phyloP scores from a whole-genome alignment of 1,140 invertebrate species.

The Aradophagus sp. region DNA sequence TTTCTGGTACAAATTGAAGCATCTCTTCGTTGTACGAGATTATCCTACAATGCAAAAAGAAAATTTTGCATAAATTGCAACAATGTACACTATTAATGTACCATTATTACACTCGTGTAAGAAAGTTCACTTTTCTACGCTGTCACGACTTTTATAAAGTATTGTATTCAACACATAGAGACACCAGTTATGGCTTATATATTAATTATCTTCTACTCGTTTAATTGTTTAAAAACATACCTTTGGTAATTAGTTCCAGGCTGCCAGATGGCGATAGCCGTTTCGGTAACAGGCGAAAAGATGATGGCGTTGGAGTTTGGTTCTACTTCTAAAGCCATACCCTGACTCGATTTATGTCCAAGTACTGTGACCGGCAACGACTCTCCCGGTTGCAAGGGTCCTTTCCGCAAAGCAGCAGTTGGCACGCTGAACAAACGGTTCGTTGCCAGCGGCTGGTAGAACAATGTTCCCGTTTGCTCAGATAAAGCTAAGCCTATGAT shows the following conservation, averaged over 20 bases:
- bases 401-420: constrained; percentile 81
- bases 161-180: no score
- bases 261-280: constrained; percentile 85
- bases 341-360: constrained; percentile 87
- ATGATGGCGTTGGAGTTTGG: constrained; percentile 81
- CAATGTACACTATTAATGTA: no score
- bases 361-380: constrained; percentile 83
- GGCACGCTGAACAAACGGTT: constrained; percentile 85
- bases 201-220: no score
- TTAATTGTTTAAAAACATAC: constrained; percentile 63
- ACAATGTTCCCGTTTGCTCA: constrained; percentile 79
- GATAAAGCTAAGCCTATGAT: constrained; percentile 86
- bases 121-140: no score
- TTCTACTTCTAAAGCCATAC: constrained; percentile 82
- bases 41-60: constrained; percentile 74
- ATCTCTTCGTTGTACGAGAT: constrained; percentile 81
- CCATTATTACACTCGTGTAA: no score
- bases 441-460: constrained; percentile 88
- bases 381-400: constrained; percentile 77
- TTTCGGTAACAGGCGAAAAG: constrained; percentile 85
- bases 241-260: constrained; percentile 80
- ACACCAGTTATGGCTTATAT: no score
- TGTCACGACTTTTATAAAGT: no score
- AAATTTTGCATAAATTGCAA: no score
- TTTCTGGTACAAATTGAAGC: constrained; percentile 84